phyloP scores from a whole-genome alignment of 2,797 vertebrate species.

The Prionace glauca region DNA sequence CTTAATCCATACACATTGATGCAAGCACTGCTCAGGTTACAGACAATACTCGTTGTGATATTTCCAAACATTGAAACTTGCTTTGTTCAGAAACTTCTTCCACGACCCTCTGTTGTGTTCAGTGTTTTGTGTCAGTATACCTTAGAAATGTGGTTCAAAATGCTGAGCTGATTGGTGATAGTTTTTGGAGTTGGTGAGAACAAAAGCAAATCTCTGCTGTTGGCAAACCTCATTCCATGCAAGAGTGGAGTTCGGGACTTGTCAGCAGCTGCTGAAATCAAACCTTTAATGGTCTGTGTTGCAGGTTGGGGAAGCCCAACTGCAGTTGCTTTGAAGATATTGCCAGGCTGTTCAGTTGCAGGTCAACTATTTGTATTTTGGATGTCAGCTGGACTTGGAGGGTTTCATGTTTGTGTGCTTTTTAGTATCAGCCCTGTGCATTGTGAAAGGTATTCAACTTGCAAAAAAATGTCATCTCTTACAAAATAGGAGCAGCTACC shows the following conservation, averaged over 20 bases:
- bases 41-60: constrained; percentile 4
- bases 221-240: neutral
- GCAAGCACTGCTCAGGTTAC: neutral
- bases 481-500: neutral
- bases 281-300: neutral
- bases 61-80: neutral
- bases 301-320: neutral
- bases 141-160: neutral
- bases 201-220: no score
- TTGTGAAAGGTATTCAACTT: neutral
- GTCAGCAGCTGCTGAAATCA: neutral
- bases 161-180: neutral
- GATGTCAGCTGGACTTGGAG: no score
- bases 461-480: neutral
- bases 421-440: neutral
- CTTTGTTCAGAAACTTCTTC: neutral
- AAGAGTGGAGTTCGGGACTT: neutral
- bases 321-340: neutral
- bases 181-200: neutral
- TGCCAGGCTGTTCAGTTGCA: neutral
- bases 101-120: neutral
- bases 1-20: neutral
- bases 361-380: neutral
- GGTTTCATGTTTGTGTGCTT: neutral
- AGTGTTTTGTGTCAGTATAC: neutral